These are phyloP conservation scores for Euphonia xanthogaster DNA, from an alignment of 2,797 vertebrate genomes.

Conservation along the genomic window DNA sequence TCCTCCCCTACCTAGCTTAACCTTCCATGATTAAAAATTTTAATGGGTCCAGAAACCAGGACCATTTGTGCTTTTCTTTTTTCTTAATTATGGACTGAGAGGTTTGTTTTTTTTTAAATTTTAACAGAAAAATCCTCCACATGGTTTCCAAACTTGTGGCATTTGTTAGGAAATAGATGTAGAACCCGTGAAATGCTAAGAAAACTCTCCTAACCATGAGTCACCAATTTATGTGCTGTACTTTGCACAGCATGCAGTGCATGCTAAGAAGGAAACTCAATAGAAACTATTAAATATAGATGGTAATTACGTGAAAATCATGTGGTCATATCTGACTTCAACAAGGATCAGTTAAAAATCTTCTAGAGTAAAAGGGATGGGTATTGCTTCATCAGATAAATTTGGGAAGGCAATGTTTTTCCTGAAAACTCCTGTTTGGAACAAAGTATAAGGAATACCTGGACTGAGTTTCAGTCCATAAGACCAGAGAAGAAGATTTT, in stretches of 20 bases:
- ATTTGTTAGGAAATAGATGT: neutral
- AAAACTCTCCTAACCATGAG: neutral
- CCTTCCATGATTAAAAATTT: neutral
- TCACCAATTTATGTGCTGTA: neutral
- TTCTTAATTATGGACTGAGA: neutral
- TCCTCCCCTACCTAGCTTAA: neutral
- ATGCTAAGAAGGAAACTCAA: neutral
- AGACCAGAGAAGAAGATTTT: neutral
- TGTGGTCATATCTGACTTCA: neutral
- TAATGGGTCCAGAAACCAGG: neutral
- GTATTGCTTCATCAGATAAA: neutral
- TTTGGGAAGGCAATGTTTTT: neutral
- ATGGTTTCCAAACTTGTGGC: conserved; percentile 18
- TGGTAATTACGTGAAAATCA: neutral
- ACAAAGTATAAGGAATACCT: neutral
- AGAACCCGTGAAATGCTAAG: neutral
- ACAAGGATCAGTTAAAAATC: neutral
- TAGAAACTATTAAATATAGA: conserved; percentile 12
- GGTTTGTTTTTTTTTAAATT: neutral
- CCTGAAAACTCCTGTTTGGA: neutral
- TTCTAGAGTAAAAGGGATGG: neutral
- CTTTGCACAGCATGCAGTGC: neutral
- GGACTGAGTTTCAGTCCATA: neutral
- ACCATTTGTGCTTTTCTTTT: neutral
- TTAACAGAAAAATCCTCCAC: neutral